Base-by-base conservation (phyloP, 1,140 invertebrate species). In the Cyclina sinensis region DNA sequence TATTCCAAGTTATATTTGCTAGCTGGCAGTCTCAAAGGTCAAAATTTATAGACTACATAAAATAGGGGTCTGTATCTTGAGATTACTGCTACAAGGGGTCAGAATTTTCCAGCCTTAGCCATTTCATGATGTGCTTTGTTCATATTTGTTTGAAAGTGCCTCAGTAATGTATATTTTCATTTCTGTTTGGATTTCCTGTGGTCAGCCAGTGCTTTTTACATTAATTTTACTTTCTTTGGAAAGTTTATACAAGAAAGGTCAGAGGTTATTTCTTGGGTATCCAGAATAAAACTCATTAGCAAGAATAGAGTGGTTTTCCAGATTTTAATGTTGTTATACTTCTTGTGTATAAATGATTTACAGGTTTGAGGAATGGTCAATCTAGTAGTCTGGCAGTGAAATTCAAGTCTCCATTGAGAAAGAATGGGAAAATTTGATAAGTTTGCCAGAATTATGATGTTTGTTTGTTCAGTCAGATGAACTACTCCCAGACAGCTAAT, bases 231-330 rank as follows among this genome's bases (percentile, higher is more conserved):
- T 48, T n/a, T 70, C 39, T 35, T 57, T 65, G 54, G 21, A 43
- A 65, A 81, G 79, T 81, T 81, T 81, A 81, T 81, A 81, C 39
- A 21, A 24, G 57, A 5, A 39, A 46, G 79, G 79, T 39, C 79
- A 81, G 79, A 24, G 79, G 54, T 81, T 39, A 65, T 0, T 37
- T 1, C 65, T 39, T 65, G 16, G 2, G 30, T 51, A 16, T 54
- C n/a, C 24, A 32, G 39, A 37, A 48, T 78, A 0, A 32, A 0
- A 78, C 24, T 54, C 46, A 46, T 78, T 27, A 46, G 39, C n/a
- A 27, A 2, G 27, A 48, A 14, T 14, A 5, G 11, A 78, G 27
- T 78, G 74, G 24, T 39, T 62, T 39, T 65, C 37, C 59, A 62
- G 54, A 65, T 43, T 24, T 79, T 81, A 62, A 81, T 81, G 57